phyloP scores from a whole-genome alignment of 2,888 invertebrate species.

The Mantis religiosa region DNA sequence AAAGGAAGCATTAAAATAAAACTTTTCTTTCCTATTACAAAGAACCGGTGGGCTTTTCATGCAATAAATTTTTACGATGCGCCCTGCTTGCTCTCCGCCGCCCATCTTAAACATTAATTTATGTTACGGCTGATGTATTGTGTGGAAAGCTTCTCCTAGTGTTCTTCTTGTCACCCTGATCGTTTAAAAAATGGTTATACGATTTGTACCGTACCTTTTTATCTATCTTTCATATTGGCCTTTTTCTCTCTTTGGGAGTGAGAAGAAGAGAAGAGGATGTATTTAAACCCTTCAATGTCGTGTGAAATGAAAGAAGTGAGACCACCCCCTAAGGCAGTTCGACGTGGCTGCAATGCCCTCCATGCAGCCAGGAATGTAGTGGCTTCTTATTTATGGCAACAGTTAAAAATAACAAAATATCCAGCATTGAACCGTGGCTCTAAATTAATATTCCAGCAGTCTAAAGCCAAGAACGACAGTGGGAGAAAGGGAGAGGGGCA shows the following conservation, averaged over 20 bases:
- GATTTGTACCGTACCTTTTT: neutral
- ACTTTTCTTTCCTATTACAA: neutral
- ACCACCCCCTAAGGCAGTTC: neutral
- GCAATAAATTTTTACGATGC: neutral
- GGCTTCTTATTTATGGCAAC: conserved; percentile 3
- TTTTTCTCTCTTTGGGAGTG: neutral
- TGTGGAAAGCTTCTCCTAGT: neutral
- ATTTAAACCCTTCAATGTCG: neutral
- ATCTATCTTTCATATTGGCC: neutral
- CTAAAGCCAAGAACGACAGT: neutral
- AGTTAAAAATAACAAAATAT: conserved; percentile 15
- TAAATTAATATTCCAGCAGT: neutral
- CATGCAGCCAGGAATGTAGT: neutral
- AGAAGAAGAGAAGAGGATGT: neutral
- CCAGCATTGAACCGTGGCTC: neutral
- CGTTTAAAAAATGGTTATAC: conserved; percentile 10
- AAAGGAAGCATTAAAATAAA: neutral
- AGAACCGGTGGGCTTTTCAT: neutral
- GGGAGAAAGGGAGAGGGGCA: neutral
- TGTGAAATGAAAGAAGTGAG: conserved; percentile 10
- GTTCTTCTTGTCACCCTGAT: neutral
- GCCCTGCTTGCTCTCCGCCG: neutral
- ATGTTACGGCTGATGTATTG: conserved; percentile 7
- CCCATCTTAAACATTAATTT: neutral
- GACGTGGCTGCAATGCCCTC: neutral